phyloP scores from a whole-genome alignment of 2,797 vertebrate species.

The Chiropotes sagulatus region DNA sequence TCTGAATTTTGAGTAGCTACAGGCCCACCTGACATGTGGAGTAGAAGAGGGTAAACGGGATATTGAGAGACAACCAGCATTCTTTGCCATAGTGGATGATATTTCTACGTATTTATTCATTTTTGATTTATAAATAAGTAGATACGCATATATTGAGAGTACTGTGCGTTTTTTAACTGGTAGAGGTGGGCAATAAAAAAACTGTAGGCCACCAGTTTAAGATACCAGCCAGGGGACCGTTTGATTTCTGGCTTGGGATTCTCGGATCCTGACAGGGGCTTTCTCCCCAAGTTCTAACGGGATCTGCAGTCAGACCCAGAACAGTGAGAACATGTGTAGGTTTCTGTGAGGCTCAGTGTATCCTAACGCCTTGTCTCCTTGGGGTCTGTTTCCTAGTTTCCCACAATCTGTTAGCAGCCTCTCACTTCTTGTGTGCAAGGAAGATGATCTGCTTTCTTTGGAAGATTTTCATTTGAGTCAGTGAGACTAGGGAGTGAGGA shows the following conservation, averaged over 20 bases:
- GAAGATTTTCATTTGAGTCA: not conserved
- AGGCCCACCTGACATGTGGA: not conserved
- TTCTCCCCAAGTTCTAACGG: not conserved
- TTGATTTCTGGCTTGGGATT: not conserved
- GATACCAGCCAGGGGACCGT: not conserved
- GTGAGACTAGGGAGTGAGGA: conserved; percentile 10
- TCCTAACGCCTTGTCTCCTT: accelerated
- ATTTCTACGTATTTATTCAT: not conserved
- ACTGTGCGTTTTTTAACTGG: not conserved
- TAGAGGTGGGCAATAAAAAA: accelerated
- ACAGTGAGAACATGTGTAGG: accelerated
- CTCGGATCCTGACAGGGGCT: not conserved
- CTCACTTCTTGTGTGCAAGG: not conserved
- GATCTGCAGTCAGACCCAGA: not conserved
- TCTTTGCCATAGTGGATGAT: not conserved
- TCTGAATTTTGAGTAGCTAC: not conserved
- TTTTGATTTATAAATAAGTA: not conserved
- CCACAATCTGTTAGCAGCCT: not conserved
- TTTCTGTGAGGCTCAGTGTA: not conserved
- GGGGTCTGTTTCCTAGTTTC: not conserved
- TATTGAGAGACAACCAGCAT: not conserved
- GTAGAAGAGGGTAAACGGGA: not conserved
- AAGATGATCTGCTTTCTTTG: not conserved
- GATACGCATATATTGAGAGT: not conserved
- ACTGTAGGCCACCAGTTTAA: not conserved